Evolutionary conservation across 2,797 vertebrate species (phyloP).

Genomic region (Sylvia borin): DNA sequence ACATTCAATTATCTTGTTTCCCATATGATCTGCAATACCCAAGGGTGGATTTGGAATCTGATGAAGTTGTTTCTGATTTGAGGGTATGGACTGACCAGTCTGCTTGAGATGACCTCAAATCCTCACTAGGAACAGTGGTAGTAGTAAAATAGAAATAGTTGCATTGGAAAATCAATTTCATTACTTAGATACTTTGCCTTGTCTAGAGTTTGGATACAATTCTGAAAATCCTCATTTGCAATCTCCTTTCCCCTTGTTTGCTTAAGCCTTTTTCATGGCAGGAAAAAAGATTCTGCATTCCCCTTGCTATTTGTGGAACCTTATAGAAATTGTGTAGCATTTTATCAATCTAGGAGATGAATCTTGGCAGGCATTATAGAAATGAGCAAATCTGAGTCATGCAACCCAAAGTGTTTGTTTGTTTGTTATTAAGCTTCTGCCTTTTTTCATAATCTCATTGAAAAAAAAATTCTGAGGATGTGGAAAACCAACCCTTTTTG

Average conservation of each 20-base stretch:
- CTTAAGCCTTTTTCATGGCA: not conserved
- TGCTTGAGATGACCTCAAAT: slow-evolving; percentile 41
- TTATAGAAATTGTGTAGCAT: not conserved
- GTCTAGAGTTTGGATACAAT: not conserved
- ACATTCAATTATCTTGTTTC: slow-evolving; percentile 68
- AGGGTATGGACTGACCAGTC: slow-evolving; percentile 59
- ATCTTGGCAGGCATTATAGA: not conserved
- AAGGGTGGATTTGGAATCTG: slow-evolving; percentile 40
- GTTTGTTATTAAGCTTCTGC: not conserved
- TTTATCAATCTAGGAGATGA: not conserved
- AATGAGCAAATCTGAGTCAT: not conserved
- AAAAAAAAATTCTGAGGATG: not conserved
- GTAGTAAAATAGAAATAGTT: slow-evolving; percentile 9
- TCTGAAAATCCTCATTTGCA: not conserved
- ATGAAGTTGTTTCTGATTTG: slow-evolving; percentile 67
- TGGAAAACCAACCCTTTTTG: not conserved
- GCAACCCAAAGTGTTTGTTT: not conserved
- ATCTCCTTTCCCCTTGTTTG: not conserved
- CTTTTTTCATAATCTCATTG: not conserved
- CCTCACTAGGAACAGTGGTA: not conserved
- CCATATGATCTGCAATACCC: slow-evolving; percentile 47
- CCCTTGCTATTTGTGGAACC: not conserved
- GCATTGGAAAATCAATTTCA: slow-evolving; percentile 36
- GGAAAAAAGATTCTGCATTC: not conserved
- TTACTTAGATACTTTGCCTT: not conserved